Percentiles rank a stretch among this genome's conserved stretches.
Conservation (phyloP, 2,888 invertebrate species). For the Drosophila conformis region DNA sequence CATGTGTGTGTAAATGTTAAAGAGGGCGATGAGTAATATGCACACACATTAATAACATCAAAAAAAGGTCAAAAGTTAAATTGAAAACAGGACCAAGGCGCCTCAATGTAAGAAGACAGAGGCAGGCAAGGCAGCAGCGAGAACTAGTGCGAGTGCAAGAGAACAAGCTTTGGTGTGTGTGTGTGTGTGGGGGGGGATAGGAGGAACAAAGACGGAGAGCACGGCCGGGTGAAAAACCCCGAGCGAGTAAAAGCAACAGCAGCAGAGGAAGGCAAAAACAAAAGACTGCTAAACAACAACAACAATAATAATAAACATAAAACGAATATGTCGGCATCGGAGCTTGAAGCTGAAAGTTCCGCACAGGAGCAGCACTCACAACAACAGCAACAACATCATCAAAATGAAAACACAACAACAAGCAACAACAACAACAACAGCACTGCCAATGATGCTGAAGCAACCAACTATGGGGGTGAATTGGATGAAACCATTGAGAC, state of each 20-base stretch:
- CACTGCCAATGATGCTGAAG: conserved; percentile 58
- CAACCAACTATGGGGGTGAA: conserved; percentile 30
- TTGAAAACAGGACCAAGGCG: conserved; percentile 53
- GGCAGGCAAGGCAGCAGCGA: conserved; percentile 2
- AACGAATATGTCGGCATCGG: conserved; percentile 67
- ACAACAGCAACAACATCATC: conserved; percentile 48
- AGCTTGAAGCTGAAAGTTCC: conserved; percentile 68
- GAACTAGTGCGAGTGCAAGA: conserved; percentile 1
- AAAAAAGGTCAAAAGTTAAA: conserved; percentile 72
- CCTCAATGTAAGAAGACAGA: conserved; percentile 38
- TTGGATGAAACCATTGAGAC: conserved; percentile 52
- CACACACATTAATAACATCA: conserved; percentile 67
- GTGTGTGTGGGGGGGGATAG: conserved; percentile 46
- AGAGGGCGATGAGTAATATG: conserved; percentile 55
- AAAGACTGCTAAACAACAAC: conserved; percentile 62
- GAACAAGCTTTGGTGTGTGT: conserved; percentile 42
- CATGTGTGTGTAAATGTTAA: conserved; percentile 57
- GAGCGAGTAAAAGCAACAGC: conserved; percentile 17
- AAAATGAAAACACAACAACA: conserved; percentile 37
- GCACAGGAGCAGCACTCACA: conserved; percentile 63
- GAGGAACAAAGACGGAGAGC: conserved; percentile 61
- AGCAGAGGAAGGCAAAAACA: conserved; percentile 36
- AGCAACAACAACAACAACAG: conserved; percentile 32
- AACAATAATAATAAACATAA: conserved; percentile 20
- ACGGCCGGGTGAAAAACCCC: conserved; percentile 36